phyloP scores from a whole-genome alignment of 1,140 invertebrate genomes.

The Drosophila neocordata region DNA sequence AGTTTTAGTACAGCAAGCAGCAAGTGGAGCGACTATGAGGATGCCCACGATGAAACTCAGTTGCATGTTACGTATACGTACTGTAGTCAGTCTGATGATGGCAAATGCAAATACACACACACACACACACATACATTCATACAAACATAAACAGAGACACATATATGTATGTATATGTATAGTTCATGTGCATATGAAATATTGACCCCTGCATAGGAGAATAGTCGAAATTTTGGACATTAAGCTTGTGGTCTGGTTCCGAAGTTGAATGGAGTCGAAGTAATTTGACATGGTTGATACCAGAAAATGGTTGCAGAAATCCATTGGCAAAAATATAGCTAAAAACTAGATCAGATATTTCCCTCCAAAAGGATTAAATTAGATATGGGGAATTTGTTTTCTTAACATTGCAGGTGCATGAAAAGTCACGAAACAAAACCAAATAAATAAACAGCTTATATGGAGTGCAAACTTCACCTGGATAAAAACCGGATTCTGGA shows the following conservation, averaged over 20 bases:
- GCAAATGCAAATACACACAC: constrained; percentile 59
- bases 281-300: constrained; percentile 2
- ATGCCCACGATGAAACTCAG: constrained; percentile 44
- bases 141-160: constrained; percentile 22
- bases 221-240: constrained; percentile 39
- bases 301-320: neutral
- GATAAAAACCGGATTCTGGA: too few species aligned
- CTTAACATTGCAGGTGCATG: neutral
- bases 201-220: constrained; percentile 64
- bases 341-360: neutral
- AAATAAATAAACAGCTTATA: too few species aligned
- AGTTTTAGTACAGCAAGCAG: neutral
- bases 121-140: constrained; percentile 24
- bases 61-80: constrained; percentile 74
- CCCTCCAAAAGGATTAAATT: neutral
- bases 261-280: constrained; percentile 16
- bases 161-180: constrained; percentile 31
- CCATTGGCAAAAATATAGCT: neutral
- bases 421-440: neutral
- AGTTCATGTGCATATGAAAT: constrained; percentile 69
- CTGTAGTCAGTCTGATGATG: constrained; percentile 48
- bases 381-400: neutral
- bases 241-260: constrained; percentile 38
- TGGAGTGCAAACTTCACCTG: too few species aligned
- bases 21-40: constrained; percentile 29